phyloP scores from a whole-genome alignment of 1,140 invertebrate species.

The Drosophila miranda region DNA sequence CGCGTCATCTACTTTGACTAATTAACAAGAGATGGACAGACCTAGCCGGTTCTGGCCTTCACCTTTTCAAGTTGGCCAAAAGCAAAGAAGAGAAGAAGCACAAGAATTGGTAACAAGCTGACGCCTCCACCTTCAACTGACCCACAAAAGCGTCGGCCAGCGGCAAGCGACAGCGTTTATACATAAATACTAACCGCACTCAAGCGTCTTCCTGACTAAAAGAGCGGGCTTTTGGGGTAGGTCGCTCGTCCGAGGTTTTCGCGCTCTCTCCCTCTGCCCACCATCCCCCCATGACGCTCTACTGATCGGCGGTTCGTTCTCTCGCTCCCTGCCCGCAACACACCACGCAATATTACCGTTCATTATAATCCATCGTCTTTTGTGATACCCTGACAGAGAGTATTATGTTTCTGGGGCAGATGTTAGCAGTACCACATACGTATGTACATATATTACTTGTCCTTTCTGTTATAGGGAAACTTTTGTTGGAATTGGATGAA shows the following conservation, averaged over 20 bases:
- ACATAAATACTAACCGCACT: no score
- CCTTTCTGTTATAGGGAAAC: no score
- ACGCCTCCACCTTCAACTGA: constrained; percentile 45
- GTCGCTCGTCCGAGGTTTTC: constrained; percentile 2
- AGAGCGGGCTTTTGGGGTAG: constrained; percentile 28
- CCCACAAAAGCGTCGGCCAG: constrained; percentile 24
- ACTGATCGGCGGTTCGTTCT: constrained; percentile 1
- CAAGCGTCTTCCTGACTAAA: constrained; percentile 5
- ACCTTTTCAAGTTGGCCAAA: constrained; percentile 50
- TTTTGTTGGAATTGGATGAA: no score
- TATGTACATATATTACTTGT: no score
- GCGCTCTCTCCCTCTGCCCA: no score
- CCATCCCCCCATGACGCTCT: no score
- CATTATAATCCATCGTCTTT: constrained; percentile 34
- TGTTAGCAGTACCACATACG: not conserved
- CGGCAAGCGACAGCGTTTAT: no score
- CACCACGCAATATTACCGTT: constrained; percentile 33
- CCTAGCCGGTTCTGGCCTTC: constrained; percentile 43
- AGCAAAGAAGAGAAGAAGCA: constrained; percentile 31
- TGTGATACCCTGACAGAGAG: not conserved
- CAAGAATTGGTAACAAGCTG: constrained; percentile 63
- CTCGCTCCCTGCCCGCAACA: not conserved
- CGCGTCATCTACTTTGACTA: constrained; percentile 35
- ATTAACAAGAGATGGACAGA: constrained; percentile 38
- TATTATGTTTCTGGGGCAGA: not conserved